Evolutionary conservation across 2,113 vertebrate genomes (phyloP).

Genomic region (Atlantisia rogersi): DNA sequence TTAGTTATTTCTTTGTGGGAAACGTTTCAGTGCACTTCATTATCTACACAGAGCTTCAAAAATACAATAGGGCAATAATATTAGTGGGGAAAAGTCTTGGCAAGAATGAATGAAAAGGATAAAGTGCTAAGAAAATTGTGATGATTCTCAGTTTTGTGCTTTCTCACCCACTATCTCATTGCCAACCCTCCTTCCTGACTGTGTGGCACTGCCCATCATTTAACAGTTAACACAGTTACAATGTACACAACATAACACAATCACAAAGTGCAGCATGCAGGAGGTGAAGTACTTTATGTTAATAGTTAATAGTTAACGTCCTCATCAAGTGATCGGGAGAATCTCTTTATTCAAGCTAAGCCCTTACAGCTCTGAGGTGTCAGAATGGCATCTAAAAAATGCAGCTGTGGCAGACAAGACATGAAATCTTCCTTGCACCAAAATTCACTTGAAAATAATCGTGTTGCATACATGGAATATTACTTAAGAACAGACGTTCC

Average conservation of each 20-base stretch:
- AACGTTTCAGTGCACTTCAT: neutral
- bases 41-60: neutral
- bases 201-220: neutral
- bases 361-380: neutral
- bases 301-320: neutral
- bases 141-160: neutral
- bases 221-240: neutral
- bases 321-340: neutral
- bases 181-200: neutral
- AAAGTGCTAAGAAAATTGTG: neutral
- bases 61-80: neutral
- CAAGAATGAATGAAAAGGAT: neutral
- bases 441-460: neutral
- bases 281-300: neutral
- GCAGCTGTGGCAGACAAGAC: neutral
- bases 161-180: neutral
- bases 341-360: neutral
- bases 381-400: neutral
- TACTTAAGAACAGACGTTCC: neutral
- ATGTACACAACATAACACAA: neutral
- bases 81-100: neutral
- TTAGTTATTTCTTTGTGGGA: neutral
- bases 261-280: neutral
- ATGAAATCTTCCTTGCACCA: neutral
- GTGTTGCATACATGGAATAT: neutral